These are phyloP conservation scores for Ganaspis sp. DNA, from an alignment of 1,140 invertebrate genomes.

Conservation along the genomic window DNA sequence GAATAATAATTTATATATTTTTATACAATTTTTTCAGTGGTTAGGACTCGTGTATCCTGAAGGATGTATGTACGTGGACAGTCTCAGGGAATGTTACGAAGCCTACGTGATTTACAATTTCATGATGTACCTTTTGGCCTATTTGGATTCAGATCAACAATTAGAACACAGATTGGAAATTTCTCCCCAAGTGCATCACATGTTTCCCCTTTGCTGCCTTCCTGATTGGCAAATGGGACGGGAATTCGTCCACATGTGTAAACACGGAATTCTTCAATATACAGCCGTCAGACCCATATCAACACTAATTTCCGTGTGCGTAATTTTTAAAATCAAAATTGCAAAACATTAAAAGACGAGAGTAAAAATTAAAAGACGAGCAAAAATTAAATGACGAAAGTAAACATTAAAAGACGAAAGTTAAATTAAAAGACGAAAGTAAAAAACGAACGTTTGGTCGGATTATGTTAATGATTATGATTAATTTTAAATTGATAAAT, in stretches of 20 bases:
- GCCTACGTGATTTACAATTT: slow-evolving; percentile 98
- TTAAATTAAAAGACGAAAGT: no score
- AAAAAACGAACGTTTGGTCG: no score
- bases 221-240: slow-evolving; percentile 92
- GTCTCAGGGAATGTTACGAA: slow-evolving; percentile 95
- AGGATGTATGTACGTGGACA: slow-evolving; percentile 94
- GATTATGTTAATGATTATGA: no score
- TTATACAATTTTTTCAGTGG: slow-evolving; percentile 81
- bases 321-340: slow-evolving; percentile 51
- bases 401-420: no score
- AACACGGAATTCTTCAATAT: slow-evolving; percentile 97
- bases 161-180: slow-evolving; percentile 87
- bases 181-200: slow-evolving; percentile 90
- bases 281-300: slow-evolving; percentile 92
- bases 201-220: slow-evolving; percentile 90
- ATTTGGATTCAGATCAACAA: slow-evolving; percentile 89
- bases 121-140: slow-evolving; percentile 95
- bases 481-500: neutral
- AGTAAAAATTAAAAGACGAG: neutral
- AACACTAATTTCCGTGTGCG: slow-evolving; percentile 92
- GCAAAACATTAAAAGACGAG: no score
- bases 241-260: slow-evolving; percentile 94
- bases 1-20: neutral
- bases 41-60: slow-evolving; percentile 88
- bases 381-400: neutral